Evolutionary conservation across 2,797 vertebrate genomes (phyloP).

Genomic region (Phylloscopus collybita): DNA sequence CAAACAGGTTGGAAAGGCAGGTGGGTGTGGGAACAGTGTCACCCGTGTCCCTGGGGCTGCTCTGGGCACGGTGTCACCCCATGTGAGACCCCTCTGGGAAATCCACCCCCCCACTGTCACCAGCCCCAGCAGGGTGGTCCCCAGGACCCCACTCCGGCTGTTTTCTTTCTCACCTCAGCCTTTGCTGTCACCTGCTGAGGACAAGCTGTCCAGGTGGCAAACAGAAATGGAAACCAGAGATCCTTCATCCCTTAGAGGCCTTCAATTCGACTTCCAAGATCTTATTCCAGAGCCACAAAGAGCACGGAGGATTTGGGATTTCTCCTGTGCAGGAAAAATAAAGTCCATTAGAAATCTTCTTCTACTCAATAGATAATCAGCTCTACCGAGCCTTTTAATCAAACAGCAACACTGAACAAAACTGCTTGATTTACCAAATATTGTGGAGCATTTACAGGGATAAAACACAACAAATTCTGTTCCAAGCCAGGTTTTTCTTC

Average conservation of each 20-base stretch:
- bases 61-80: not conserved
- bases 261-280: not conserved
- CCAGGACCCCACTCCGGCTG: not conserved
- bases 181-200: not conserved
- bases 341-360: not conserved
- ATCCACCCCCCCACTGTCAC: not conserved
- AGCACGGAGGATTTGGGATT: not conserved
- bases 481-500: not conserved
- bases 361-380: not conserved
- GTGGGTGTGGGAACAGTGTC: fast-evolving
- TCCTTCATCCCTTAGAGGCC: not conserved
- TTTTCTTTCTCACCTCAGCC: not conserved
- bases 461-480: not conserved
- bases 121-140: not conserved
- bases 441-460: not conserved
- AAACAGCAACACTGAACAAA: not conserved
- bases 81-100: not conserved
- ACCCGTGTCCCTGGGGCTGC: not conserved
- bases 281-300: not conserved
- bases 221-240: not conserved
- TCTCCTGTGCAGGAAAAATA: not conserved
- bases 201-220: not conserved
- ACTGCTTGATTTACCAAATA: not conserved
- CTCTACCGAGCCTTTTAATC: not conserved
- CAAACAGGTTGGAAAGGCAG: no score